Evolutionary conservation across 2,888 invertebrate species (phyloP).

Genomic region (Pollenia amentaria): DNA sequence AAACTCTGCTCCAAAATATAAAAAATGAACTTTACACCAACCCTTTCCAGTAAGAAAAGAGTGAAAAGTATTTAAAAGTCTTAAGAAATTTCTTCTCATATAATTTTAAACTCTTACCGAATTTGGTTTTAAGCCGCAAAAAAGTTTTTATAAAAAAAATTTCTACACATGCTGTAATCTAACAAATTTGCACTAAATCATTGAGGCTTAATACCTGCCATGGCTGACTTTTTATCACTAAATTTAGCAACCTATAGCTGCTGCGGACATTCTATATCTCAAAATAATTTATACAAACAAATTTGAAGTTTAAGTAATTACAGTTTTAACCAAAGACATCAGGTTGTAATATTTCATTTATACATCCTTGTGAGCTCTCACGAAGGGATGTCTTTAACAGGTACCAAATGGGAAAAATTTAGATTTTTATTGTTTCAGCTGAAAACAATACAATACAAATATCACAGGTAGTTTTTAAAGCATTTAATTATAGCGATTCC

Average conservation of each 20-base stretch:
- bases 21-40: background rate
- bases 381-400: conserved; percentile 20
- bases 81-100: background rate
- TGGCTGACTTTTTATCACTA: background rate
- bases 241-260: background rate
- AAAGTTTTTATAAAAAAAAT: too few species aligned
- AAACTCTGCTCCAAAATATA: background rate
- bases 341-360: conserved; percentile 12
- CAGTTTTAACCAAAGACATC: background rate
- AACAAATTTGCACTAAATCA: too few species aligned
- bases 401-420: conserved; percentile 17
- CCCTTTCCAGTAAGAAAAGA: background rate
- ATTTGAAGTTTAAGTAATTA: background rate
- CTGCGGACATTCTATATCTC: background rate
- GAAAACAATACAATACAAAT: background rate
- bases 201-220: too few species aligned
- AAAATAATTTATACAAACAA: background rate
- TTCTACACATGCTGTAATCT: too few species aligned
- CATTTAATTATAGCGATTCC: conserved; percentile 2
- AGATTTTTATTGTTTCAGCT: background rate
- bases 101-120: too few species aligned
- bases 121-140: too few species aligned
- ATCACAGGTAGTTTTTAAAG: conserved; percentile 37
- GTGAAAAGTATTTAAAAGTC: background rate
- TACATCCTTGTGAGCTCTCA: background rate